These are phyloP conservation scores for Parnassius glacialis DNA, from an alignment of 2,888 invertebrate genomes.

Conservation along the genomic window DNA sequence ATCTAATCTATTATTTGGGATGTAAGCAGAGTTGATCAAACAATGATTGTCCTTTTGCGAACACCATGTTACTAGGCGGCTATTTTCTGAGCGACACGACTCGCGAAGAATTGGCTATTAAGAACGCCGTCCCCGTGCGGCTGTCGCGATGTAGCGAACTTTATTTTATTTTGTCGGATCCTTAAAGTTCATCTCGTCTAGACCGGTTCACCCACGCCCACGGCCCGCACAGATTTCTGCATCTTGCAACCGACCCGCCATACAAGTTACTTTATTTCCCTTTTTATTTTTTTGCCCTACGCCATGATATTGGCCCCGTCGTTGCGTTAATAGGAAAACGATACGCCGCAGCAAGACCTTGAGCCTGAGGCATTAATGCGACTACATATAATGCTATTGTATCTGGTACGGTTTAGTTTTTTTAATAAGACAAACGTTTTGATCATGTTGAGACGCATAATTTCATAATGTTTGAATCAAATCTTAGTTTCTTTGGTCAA, in stretches of 20 bases:
- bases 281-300: conserved; percentile 75
- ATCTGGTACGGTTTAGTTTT: no score
- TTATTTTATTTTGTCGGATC: conserved; percentile 73
- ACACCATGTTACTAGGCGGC: conserved; percentile 20
- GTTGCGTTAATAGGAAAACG: conserved; percentile 62
- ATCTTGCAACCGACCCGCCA: conserved; percentile 75
- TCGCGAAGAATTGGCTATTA: conserved; percentile 53
- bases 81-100: conserved; percentile 11
- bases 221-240: conserved; percentile 77
- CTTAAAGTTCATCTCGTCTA: conserved; percentile 78
- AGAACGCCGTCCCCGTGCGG: conserved; percentile 53
- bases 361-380: no score
- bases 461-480: no score
- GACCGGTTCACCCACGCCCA: conserved; percentile 77
- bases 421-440: no score
- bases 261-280: conserved; percentile 73
- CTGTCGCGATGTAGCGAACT: conserved; percentile 63
- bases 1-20: background rate
- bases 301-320: conserved; percentile 61
- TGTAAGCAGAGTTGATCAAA: background rate
- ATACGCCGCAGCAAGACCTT: conserved; percentile 46
- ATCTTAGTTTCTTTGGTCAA: no score
- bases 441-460: no score
- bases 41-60: background rate
- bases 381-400: no score